Conservation (phyloP, 1,140 invertebrate species). For the Druon quercuslanigerum region DNA sequence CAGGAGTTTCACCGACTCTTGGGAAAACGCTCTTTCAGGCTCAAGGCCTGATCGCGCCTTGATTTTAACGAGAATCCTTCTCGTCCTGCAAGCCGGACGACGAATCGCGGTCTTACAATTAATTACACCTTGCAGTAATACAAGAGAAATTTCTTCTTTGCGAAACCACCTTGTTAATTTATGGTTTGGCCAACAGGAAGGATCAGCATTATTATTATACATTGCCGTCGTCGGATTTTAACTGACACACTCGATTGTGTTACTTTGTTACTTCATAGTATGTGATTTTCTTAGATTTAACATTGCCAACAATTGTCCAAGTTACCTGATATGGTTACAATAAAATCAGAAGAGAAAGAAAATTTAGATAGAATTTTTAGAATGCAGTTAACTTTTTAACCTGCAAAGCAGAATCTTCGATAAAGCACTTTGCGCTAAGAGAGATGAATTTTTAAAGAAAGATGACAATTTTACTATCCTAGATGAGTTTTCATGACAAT, state of each 20-base stretch:
- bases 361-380: too few species aligned
- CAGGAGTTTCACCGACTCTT: constrained; percentile 53
- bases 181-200: constrained; percentile 10
- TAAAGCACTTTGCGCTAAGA: too few species aligned
- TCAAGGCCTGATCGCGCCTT: constrained; percentile 45
- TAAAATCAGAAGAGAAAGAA: too few species aligned
- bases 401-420: too few species aligned
- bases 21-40: constrained; percentile 52
- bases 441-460: too few species aligned
- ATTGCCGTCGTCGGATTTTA: too few species aligned
- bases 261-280: background rate
- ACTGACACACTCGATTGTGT: background rate
- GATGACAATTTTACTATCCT: too few species aligned
- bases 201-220: background rate
- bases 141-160: background rate
- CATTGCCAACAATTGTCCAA: too few species aligned
- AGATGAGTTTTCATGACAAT: too few species aligned
- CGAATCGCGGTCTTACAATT: background rate
- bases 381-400: too few species aligned
- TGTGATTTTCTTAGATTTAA: background rate
- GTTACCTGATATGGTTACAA: too few species aligned
- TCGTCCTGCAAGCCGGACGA: background rate
- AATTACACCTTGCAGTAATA: background rate
- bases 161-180: constrained; percentile 8
- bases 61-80: constrained; percentile 31